These are phyloP conservation scores for Rhadinocentrus ornatus DNA, from an alignment of 2,797 vertebrate species.

Conservation along the genomic window DNA sequence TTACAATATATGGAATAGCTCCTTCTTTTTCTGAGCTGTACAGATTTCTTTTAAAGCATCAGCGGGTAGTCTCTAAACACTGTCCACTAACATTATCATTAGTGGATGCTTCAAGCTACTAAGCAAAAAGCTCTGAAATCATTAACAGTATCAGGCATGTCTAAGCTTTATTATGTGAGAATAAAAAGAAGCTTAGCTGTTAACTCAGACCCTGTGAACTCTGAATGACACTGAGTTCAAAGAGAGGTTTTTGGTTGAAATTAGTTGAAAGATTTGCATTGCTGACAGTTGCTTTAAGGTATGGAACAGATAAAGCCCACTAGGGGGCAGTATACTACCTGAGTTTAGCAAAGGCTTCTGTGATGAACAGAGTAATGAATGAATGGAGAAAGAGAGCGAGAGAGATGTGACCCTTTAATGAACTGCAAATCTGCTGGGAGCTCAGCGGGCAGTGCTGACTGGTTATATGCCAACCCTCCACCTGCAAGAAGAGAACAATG, in stretches of 20 bases:
- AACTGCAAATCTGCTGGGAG: constrained; percentile 79
- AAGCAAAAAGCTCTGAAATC: constrained; percentile 37
- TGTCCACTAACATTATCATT: constrained; percentile 15
- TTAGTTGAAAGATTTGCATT: constrained; percentile 53
- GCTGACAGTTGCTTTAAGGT: constrained; percentile 9
- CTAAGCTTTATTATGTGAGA: constrained; percentile 53
- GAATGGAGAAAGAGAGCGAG: constrained; percentile 56
- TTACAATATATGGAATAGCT: not conserved
- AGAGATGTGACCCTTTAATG: constrained; percentile 82
- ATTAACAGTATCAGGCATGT: constrained; percentile 37
- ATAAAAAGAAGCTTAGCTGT: constrained; percentile 72
- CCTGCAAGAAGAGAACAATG: constrained; percentile 66
- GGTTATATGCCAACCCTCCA: constrained; percentile 78
- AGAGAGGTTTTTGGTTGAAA: constrained; percentile 66
- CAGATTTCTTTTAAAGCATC: not conserved
- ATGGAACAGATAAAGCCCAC: constrained; percentile 22
- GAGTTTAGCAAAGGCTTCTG: constrained; percentile 17
- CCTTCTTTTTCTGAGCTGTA: not conserved
- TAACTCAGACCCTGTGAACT: constrained; percentile 73
- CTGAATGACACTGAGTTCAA: constrained; percentile 71
- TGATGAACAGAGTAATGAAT: constrained; percentile 57
- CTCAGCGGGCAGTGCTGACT: constrained; percentile 69
- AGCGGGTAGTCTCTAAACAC: not conserved
- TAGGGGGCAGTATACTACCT: constrained; percentile 75
- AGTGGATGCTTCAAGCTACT: constrained; percentile 28